A percentile compares a stretch with the other conserved stretches of the same genome.
Evolutionary conservation across 2,888 invertebrate genomes (phyloP).

Genomic region (Tricholauxania praeusta): DNA sequence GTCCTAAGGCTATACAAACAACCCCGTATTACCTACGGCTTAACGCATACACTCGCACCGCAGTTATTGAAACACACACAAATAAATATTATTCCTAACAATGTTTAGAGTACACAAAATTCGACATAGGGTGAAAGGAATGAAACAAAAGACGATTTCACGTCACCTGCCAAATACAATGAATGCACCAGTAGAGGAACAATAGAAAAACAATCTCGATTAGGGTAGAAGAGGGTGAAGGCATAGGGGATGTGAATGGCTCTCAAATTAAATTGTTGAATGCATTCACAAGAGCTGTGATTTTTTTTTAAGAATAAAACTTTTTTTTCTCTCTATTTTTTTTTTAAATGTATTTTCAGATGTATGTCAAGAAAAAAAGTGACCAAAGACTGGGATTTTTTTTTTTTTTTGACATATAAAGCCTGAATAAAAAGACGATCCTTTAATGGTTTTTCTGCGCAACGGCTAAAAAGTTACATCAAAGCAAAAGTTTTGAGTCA

Average conservation of each 20-base stretch:
- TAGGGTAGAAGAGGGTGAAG: constrained; percentile 14
- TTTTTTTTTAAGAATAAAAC: neutral
- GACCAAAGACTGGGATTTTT: too few species aligned
- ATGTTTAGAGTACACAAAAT: constrained; percentile 12
- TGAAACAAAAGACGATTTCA: constrained; percentile 68
- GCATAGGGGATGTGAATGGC: constrained; percentile 37
- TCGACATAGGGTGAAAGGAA: constrained; percentile 38
- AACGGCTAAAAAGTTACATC: too few species aligned
- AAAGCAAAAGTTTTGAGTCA: too few species aligned
- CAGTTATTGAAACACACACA: constrained; percentile 11
- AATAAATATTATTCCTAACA: constrained; percentile 28
- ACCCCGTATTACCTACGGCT: constrained; percentile 16
- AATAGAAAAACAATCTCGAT: constrained; percentile 29
- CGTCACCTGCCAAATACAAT: constrained; percentile 68
- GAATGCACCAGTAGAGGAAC: constrained; percentile 39
- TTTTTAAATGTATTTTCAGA: too few species aligned
- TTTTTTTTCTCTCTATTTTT: too few species aligned
- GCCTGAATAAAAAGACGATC: too few species aligned
- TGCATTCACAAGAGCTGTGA: constrained; percentile 58
- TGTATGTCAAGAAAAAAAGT: too few species aligned
- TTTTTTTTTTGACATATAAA: too few species aligned
- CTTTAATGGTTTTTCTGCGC: too few species aligned
- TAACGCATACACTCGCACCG: neutral
- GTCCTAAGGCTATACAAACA: constrained; percentile 28
- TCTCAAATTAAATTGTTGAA: constrained; percentile 64